These are phyloP conservation scores for Guaruba guarouba DNA, from an alignment of 2,113 vertebrate genomes.

Conservation along the genomic window DNA sequence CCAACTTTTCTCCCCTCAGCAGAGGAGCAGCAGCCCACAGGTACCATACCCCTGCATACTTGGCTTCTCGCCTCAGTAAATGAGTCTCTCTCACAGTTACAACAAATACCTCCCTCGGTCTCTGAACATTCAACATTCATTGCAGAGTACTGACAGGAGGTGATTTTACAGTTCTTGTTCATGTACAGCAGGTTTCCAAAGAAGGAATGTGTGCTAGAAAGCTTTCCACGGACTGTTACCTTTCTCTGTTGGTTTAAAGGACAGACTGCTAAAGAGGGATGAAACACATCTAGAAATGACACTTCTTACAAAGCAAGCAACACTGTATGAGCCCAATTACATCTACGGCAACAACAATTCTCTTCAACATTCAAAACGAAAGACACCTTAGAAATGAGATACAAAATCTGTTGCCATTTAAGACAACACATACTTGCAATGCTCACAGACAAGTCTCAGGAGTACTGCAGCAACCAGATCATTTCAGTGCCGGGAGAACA, in stretches of 20 bases:
- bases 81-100: not conserved
- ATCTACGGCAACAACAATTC: not conserved
- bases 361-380: not conserved
- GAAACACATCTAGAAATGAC: not conserved
- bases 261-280: not conserved
- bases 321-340: not conserved
- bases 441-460: not conserved
- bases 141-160: not conserved
- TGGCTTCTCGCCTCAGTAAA: not conserved
- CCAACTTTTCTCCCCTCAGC: not conserved
- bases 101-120: not conserved
- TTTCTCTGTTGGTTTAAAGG: not conserved
- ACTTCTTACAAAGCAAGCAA: not conserved
- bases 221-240: not conserved
- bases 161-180: not conserved
- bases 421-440: not conserved
- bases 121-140: not conserved
- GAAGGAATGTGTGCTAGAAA: not conserved
- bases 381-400: not conserved
- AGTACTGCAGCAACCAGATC: not conserved
- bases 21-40: not conserved
- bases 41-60: not conserved
- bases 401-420: conserved; percentile 1
- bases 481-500: not conserved
- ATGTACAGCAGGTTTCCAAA: not conserved